phyloP scores from a whole-genome alignment of 2,797 vertebrate species.

The Nyctalus aviator region DNA sequence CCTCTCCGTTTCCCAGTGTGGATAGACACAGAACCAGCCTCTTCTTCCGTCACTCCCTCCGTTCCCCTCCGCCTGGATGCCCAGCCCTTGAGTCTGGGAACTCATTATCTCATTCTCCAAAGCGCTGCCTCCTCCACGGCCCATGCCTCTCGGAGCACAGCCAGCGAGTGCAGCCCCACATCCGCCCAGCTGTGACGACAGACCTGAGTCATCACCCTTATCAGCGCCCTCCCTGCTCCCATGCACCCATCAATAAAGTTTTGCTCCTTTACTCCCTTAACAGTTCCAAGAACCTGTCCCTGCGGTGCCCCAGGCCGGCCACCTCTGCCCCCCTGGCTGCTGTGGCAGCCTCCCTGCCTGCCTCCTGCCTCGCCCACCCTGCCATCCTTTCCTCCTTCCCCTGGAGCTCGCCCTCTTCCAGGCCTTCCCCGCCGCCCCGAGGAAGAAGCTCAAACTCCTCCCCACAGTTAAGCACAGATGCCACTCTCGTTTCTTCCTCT shows the following conservation, averaged over 20 bases:
- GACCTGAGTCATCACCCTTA: slow-evolving; percentile 42
- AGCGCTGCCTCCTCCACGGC: neutral
- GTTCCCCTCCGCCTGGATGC: neutral
- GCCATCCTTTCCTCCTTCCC: neutral
- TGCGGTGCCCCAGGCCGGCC: neutral
- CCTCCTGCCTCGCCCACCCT: neutral
- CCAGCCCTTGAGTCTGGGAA: slow-evolving; percentile 6
- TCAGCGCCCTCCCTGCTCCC: neutral
- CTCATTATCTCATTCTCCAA: neutral
- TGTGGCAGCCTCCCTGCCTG: neutral
- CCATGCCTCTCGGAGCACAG: neutral
- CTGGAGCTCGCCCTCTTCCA: neutral
- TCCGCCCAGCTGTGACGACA: neutral
- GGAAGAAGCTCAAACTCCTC: neutral
- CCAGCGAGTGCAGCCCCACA: neutral
- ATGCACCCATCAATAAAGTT: neutral
- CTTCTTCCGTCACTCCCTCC: neutral
- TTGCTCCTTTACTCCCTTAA: neutral
- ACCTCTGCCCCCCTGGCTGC: neutral
- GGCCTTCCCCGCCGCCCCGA: neutral
- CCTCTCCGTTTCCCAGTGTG: neutral
- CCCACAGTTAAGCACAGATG: neutral
- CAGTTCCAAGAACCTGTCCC: neutral
- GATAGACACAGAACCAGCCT: neutral
- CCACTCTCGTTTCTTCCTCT: neutral